Evolutionary conservation across 2,888 invertebrate genomes (phyloP), one percentile per base, ranked within the genome.

Genomic region (Drosophila stalkeri): DNA sequence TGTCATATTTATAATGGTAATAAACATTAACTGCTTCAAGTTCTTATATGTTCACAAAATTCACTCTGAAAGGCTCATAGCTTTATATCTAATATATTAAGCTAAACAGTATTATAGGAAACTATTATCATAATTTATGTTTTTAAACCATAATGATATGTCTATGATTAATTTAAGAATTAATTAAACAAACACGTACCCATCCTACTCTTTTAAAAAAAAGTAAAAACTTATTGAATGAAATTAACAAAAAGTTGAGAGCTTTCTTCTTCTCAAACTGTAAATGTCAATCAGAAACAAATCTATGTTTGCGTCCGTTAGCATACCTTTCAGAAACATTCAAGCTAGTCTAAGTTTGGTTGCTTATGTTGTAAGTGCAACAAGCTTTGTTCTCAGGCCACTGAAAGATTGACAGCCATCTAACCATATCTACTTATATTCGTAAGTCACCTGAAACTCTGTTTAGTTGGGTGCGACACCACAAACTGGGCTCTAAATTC

Each of bases 401-500:
- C 23, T 54, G 23, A 18, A 39, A 39, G 43, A 55, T 37, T 63
- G 59, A 47, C 46, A 56, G n/a, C 18, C 3, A 8, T 39, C 57
- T 59, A 46, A 61, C 16, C 59, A 55, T 59, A 59, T 37, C 54
- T 35, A 60, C 41, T 43, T 27, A 31, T 37, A 46, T 49, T 33
- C 55, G 55, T 52, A 72, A 59, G 61, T 43, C 44, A 23, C 49
- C 39, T 59, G 59, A 63, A 62, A 52, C 59, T 66, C 55, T 20
- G 52, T 46, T 59, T 56, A 39, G 49, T 37, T 55, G 18, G 44
- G n/a, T 12, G 12, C 39, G 52, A 47, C 20, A 57, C 74, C 61
- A 55, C 74, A 73, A 64, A 37, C 56, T 73, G 73, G 68, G 67
- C 52, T 64, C 73, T 64, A 7, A 76, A 63, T 73, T 77, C 70